Base-by-base conservation (phyloP, 2,113 vertebrate species). In the Leptobrachium leishanense region DNA sequence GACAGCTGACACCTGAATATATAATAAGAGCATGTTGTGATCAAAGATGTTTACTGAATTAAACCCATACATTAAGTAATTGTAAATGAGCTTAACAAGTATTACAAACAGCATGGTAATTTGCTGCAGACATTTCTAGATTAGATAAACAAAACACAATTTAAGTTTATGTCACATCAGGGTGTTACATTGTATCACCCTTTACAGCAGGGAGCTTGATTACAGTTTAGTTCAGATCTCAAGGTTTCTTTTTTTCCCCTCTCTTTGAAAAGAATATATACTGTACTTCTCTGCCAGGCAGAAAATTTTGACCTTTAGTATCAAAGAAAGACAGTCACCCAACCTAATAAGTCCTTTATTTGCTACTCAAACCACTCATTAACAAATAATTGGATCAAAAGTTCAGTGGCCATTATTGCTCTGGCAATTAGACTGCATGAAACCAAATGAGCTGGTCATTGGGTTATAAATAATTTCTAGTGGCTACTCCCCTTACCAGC, bases 381-480 rank as follows among this genome's bases (percentile, higher is more conserved):
- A 95, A 95, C 88, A 94, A 95, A 95, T 95, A 89, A 96, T 90
- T 87, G 89, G 91, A 92, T 93, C 92, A 92, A 92, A 94, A 94
- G 94, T 94, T 93, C 90, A 86, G 68, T 82, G 88, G 89, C 91
- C 93, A 90, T 93, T 92, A 92, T 92, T 90, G 90, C 90, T 85
- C 86, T 89, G 91, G 94, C 90, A 92, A 82, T 91, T 87, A 87
- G 87, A 91, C 85, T 91, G 85, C 15, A 76, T 92, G 92, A 90
- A 93, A 92, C 71, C 72, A 89, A 91, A 91, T 85, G 89, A 89
- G 88, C 85, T 81, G 84, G 90, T 85, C 83, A 79, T 69, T 79
- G 63, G 86, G 87, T 94, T 91, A 95, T 95, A 92, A 94, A 95
- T 95, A 91, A 95, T 95, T 95, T 91, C 89, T 87, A 87, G 71